Evolutionary conservation across 2,888 invertebrate genomes (phyloP), one percentile per base, ranked within the genome.

Genomic region (Ferdinandea cuprea): DNA sequence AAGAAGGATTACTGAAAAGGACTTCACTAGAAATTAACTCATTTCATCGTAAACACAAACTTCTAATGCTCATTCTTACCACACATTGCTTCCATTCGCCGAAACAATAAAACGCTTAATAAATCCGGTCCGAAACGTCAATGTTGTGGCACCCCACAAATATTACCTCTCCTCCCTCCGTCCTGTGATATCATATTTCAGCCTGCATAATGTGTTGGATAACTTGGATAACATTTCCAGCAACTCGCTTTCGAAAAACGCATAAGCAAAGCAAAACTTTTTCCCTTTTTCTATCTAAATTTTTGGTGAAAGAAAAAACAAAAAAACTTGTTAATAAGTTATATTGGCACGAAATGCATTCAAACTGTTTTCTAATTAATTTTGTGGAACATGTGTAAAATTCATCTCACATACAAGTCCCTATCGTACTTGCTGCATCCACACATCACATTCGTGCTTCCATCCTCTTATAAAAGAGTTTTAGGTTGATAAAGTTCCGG

Each of bases 361-460:
- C 76, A 76, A 80, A 80, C 76, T 65, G 76, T 74, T 76, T 80
- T 80, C 76, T 76, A 76, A 80, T 74, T 80, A 74, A 80, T 74
- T 80, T 80, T 74, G 32, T 69, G 69, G 65, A 80, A 71, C 80
- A 76, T 59, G 69, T 63, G 80, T 65, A 71, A 80, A 74, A 80
- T 76, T 74, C 76, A 35, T 58, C 48, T 25, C 25, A 25, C 25
- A 25, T 25, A 5, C 25, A 5, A 25, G 25, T 25, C 2, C 25
- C 25, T 25, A 25, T 5, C 25, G 25, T 5, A 25, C 25, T 44
- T 19, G 5, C 21, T 37, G 9, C 52, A 25, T 28, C 7, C 13
- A 48, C 5, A 72, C 40, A 48, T 19, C 52, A 40, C 21, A 21
- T 40, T 17, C 19, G 4, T 8, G 13, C 11, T 37, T 13, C 9